Evolutionary conservation across 2,888 invertebrate species (phyloP), one percentile per base, ranked within the genome.

Genomic region (Cabera pusaria): DNA sequence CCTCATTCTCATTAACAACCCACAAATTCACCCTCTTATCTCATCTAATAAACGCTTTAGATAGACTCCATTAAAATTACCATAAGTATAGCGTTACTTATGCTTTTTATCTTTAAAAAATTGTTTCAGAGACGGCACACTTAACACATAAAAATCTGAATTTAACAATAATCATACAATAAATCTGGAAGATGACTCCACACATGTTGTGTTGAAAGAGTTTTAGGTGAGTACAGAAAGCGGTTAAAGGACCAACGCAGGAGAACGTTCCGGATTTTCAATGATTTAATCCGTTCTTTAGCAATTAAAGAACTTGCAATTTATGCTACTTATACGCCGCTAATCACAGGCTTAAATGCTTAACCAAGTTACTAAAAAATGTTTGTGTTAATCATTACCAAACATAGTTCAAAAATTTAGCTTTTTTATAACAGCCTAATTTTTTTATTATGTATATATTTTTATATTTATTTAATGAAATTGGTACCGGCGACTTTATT

Each of bases 171-270:
- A 69, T 69, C 72, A 72, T 61, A 66, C 70, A 69, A 82, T 81
- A 82, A 81, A 84, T 83, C 76, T 64, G 68, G 56, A 72, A 73
- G 65, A 52, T 52, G 59, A 74, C 46, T 52, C 67, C 72, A 69
- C 80, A 81, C 40, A 40, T 24, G n/a, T n/a, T n/a, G 78, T 81
- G 84, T 70, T 73, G 79, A 77, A 31, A 46, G 27, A 27, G 12
- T 12, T 7, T 9, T 7, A 31, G 6, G 6, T 1, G 5, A 25
- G 19, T 12, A 8, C 9, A 9, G 10, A 8, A 33, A 28, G 18
- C 8, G 16, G 9, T 28, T 14, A 14, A 14, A 14, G 14, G 14
- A 14, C 14, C 4, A 9, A 23, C 23, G 12, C 33, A 18, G 24
- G 18, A 24, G 19, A n/a, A n/a, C n/a, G n/a, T n/a, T n/a, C n/a